Conservation (phyloP, 2,113 vertebrate genomes). For the Spea bombifrons region DNA sequence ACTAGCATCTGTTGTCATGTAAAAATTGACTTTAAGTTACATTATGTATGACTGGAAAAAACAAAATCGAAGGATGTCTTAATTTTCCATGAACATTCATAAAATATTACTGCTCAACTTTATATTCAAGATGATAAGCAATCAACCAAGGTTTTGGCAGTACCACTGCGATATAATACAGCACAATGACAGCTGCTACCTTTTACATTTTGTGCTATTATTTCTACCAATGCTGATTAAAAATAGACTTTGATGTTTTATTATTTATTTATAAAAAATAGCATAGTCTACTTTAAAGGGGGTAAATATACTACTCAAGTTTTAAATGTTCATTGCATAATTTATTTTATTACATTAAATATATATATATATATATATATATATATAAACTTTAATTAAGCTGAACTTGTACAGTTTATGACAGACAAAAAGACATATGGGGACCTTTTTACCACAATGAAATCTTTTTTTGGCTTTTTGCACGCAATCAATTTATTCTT, state of each 20-base stretch:
- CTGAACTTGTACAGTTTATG: no score
- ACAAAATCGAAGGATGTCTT: slow-evolving; percentile 31
- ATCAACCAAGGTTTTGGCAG: slow-evolving; percentile 37
- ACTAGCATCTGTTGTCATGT: slow-evolving; percentile 34
- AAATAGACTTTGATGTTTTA: neutral
- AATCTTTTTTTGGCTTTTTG: no score
- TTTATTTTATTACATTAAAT: no score
- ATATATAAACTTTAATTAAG: no score
- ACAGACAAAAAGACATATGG: no score
- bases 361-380: no score
- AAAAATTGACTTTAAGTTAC: slow-evolving; percentile 36
- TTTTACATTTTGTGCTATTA: slow-evolving; percentile 25
- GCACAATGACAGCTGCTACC: slow-evolving; percentile 40
- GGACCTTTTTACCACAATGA: no score
- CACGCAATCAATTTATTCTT: no score
- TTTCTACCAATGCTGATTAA: neutral
- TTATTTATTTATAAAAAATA: neutral
- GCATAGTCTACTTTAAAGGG: no score
- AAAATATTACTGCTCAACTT: slow-evolving; percentile 35
- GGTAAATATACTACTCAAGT: no score
- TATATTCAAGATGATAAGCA: slow-evolving; percentile 40
- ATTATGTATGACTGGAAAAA: slow-evolving; percentile 24
- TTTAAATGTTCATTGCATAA: no score
- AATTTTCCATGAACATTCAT: slow-evolving; percentile 35
- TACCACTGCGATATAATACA: slow-evolving; percentile 14